These are phyloP conservation scores for Urocitellus parryii DNA, from an alignment of 2,113 vertebrate species.

Conservation along the genomic window DNA sequence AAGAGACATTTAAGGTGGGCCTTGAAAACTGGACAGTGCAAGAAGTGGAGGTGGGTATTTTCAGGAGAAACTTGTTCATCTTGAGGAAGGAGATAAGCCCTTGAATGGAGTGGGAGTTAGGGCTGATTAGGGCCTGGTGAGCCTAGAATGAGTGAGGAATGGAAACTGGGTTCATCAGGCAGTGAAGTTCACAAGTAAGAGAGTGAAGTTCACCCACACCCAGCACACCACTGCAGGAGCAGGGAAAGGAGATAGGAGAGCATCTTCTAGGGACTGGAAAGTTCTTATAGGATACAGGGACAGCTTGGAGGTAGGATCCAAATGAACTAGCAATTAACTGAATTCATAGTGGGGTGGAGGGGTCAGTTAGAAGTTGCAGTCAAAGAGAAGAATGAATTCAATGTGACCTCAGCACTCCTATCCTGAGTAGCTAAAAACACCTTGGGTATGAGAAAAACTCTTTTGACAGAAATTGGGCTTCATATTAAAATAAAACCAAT, in stretches of 20 bases:
- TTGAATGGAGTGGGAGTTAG: not conserved
- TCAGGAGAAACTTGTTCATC: not conserved
- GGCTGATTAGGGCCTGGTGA: not conserved
- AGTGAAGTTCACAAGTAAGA: not conserved
- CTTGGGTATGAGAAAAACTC: not conserved
- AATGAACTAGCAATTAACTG: not conserved
- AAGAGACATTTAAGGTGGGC: not conserved
- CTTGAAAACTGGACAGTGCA: not conserved
- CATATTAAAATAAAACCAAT: not conserved
- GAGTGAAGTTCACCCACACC: not conserved
- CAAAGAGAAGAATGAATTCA: not conserved
- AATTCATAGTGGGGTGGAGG: not conserved
- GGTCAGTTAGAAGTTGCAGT: not conserved
- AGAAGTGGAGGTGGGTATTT: not conserved
- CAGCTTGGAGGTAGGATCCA: not conserved
- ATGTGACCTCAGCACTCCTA: not conserved
- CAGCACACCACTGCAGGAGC: not conserved
- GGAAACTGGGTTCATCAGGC: not conserved
- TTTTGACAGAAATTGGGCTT: not conserved
- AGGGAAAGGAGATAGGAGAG: not conserved
- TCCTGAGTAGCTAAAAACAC: not conserved
- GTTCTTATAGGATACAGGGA: not conserved
- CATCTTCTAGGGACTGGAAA: not conserved
- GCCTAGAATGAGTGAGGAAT: not conserved
- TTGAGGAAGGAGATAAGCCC: not conserved